Base-by-base conservation (phyloP, 2,797 vertebrate genomes). In the Gobio occitaniae region DNA sequence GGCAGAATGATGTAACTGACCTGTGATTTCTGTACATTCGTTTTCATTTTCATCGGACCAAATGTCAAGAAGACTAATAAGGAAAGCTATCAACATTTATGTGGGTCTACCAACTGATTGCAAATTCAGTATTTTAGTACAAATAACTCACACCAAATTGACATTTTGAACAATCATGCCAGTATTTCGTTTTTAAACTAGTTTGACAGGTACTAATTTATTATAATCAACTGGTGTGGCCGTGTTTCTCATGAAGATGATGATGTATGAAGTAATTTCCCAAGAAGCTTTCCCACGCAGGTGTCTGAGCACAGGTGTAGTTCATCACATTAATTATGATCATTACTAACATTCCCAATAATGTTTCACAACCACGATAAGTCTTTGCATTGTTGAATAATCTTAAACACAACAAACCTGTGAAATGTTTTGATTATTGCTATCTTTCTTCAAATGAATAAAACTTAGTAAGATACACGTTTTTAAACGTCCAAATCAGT, bases 1-100 rank as follows among this genome's bases (percentile, higher is more conserved):
- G 87, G 17, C 52, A 78, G 52, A 82, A 48, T 76, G 86, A 65
- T 29, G 21, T 11, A n/a, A 76, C 13, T 19, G 44, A 32, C 19
- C 32, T 5, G 32, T 4, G 6, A 41, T 77, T 77, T 41, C 74
- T 38, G 52, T 13, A 59, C n/a, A 56, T 4, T 16, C 4, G 32
- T 77, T 41, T 36, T 47, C 44, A 72, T 9, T 71, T 52, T 12
- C 47, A 74, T 74, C 47, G 29, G 19, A 77, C 13, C 12, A 56
- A 76, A 56, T 8, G 11, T 6, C 19, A 56, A 76, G 74, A n/a
- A 0, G 32, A 59, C 32, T 59, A 38, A 76, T n/a, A 76, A 56
- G 6, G 19, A 76, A n/a, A 59, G 19, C 12, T n/a, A 41, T 16
- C 36, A 56, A n/a, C 21, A 59, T 76, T 41, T n/a, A 19, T 38